These are phyloP conservation scores for Sebastiscus albofasciatus DNA, from an alignment of 2,797 vertebrate species.

Conservation along the genomic window DNA sequence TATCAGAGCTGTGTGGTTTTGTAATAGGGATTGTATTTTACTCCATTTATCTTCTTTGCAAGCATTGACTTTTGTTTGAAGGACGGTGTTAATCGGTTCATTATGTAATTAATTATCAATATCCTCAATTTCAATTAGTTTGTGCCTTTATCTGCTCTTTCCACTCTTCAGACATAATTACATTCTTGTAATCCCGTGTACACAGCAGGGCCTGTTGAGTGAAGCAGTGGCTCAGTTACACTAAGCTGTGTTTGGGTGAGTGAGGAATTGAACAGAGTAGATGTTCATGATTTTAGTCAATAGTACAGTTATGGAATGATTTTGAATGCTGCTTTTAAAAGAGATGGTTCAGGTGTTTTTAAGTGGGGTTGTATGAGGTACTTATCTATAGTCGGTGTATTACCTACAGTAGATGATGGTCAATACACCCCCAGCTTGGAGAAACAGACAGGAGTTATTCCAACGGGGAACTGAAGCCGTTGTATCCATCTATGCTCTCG, in stretches of 20 bases:
- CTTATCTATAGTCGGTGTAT: too few species aligned
- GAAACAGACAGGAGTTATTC: too few species aligned
- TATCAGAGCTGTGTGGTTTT: background rate
- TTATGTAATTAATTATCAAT: background rate
- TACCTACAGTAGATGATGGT: too few species aligned
- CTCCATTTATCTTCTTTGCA: background rate
- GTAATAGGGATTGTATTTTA: background rate
- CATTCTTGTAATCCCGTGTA: constrained; percentile 6
- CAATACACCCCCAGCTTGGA: too few species aligned
- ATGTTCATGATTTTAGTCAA: background rate
- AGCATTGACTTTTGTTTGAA: background rate
- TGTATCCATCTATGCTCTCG: too few species aligned
- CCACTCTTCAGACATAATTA: constrained; percentile 10
- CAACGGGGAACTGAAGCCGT: too few species aligned
- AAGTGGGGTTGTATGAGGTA: too few species aligned
- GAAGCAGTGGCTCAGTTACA: background rate
- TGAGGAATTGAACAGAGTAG: background rate
- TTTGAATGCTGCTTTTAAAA: too few species aligned
- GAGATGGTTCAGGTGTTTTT: too few species aligned
- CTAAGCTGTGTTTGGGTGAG: background rate
- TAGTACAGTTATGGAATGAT: too few species aligned
- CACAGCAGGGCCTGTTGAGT: background rate
- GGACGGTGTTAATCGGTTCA: background rate
- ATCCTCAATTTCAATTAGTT: background rate
- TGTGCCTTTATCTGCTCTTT: constrained; percentile 1